Conservation (phyloP, 1,140 invertebrate species). For the Macrosteles quadrilineatus region DNA sequence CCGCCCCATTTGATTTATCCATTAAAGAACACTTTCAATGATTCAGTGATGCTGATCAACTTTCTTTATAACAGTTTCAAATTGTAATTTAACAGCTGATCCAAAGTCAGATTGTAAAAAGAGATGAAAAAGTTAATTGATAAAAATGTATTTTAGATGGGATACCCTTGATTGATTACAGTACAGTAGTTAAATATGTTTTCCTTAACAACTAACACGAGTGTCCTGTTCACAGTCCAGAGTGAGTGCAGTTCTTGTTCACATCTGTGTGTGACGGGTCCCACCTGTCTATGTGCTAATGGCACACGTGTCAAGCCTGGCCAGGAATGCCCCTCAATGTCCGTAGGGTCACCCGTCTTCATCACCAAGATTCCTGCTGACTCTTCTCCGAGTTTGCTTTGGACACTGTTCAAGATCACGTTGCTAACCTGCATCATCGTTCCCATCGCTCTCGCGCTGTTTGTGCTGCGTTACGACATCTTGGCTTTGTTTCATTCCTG, state of each 20-base stretch:
- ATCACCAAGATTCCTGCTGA: background rate
- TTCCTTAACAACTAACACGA: too few relatives aligned
- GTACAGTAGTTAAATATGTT: too few relatives aligned
- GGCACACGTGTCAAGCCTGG: constrained; percentile 33
- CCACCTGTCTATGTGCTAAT: constrained; percentile 38
- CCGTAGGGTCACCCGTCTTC: background rate
- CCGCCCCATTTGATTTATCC: too few relatives aligned
- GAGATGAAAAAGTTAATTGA: too few relatives aligned
- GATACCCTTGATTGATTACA: too few relatives aligned
- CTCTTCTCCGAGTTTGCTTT: background rate
- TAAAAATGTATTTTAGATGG: too few relatives aligned
- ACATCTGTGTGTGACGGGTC: constrained; percentile 35
- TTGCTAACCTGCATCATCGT: background rate
- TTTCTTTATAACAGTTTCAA: too few relatives aligned
- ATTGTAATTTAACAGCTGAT: too few relatives aligned
- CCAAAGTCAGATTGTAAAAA: too few relatives aligned
- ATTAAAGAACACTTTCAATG: too few relatives aligned
- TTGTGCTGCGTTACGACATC: constrained; percentile 5
- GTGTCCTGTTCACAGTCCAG: too few relatives aligned
- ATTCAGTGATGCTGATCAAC: too few relatives aligned
- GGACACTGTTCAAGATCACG: constrained; percentile 3
- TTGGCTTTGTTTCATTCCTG: background rate
- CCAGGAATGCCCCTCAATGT: constrained; percentile 6
- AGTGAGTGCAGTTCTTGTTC: constrained; percentile 34
- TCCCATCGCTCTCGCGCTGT: background rate